Conservation (phyloP, 2,888 invertebrate genomes). For the Andricus curvator region DNA sequence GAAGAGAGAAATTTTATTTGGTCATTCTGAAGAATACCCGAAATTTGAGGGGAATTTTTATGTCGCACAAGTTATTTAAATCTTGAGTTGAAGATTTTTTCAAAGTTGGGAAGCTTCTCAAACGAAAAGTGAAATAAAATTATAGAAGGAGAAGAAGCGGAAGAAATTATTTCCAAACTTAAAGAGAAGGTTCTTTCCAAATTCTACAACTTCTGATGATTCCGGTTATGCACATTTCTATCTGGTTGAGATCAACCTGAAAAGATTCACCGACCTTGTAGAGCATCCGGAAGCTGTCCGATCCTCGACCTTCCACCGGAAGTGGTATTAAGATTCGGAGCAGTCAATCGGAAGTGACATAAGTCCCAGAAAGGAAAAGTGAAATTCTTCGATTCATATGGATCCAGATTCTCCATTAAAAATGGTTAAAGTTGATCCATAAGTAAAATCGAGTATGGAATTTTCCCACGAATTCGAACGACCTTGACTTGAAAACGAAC, state of each 20-base stretch:
- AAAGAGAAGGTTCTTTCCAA: background rate
- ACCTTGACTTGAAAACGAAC: conserved; percentile 5
- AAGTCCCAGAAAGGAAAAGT: background rate
- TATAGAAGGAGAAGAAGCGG: background rate
- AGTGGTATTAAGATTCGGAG: conserved; percentile 12
- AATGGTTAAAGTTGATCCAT: background rate
- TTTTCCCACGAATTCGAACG: background rate
- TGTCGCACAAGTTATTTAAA: background rate
- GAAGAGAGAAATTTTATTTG: too few relatives aligned
- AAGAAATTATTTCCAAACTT: background rate
- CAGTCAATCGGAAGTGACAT: background rate
- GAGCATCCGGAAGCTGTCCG: background rate
- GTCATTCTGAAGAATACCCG: too few relatives aligned
- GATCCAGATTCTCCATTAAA: background rate
- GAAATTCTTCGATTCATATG: background rate
- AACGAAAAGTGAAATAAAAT: background rate
- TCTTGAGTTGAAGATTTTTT: too few relatives aligned
- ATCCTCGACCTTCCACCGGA: conserved; percentile 3
- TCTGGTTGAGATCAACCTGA: background rate
- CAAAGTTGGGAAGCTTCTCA: too few relatives aligned
- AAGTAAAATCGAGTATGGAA: background rate
- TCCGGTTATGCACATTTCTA: background rate
- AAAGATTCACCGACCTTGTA: background rate
- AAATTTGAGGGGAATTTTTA: too few relatives aligned
- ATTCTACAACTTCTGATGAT: background rate